A percentile compares a stretch with the other conserved stretches of the same genome.
Conservation (phyloP, 2,113 vertebrate genomes). For the Sinocyclocheilus anshuiensis region DNA sequence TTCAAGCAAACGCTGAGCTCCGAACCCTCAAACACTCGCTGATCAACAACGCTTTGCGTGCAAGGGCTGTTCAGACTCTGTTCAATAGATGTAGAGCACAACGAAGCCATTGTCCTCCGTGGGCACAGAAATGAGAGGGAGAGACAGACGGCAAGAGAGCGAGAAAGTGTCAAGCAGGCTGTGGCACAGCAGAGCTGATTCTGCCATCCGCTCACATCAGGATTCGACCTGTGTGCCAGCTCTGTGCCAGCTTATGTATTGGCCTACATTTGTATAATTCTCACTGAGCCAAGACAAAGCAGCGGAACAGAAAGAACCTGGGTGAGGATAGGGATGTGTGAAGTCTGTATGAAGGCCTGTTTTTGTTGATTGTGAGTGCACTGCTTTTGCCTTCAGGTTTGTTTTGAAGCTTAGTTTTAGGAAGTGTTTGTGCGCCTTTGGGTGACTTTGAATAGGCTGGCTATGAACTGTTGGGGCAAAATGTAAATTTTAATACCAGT, state of each 20-base stretch:
- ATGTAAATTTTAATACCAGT: neutral
- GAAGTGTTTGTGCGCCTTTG: neutral
- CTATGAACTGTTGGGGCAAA: neutral
- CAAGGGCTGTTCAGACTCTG: neutral
- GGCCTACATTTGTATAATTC: slow-evolving; percentile 43
- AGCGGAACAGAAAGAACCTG: slow-evolving; percentile 12
- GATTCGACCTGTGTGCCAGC: slow-evolving; percentile 15
- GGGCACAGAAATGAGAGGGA: slow-evolving; percentile 3
- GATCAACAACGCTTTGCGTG: neutral
- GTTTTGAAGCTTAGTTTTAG: neutral
- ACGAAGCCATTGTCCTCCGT: slow-evolving; percentile 5
- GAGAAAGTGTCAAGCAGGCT: slow-evolving; percentile 13
- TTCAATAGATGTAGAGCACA: slow-evolving; percentile 21
- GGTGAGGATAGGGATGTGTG: slow-evolving; percentile 6
- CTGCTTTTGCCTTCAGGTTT: neutral
- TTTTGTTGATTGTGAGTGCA: neutral
- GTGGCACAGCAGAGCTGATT: neutral
- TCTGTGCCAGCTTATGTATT: slow-evolving; percentile 17
- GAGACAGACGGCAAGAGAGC: neutral
- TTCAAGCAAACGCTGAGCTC: neutral
- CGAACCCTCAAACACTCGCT: neutral
- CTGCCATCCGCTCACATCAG: slow-evolving; percentile 29
- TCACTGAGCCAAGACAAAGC: slow-evolving; percentile 15
- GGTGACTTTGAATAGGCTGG: neutral
- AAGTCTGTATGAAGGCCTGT: neutral